phyloP scores from a whole-genome alignment of 2,797 vertebrate species.

The Chromobotia macracanthus region DNA sequence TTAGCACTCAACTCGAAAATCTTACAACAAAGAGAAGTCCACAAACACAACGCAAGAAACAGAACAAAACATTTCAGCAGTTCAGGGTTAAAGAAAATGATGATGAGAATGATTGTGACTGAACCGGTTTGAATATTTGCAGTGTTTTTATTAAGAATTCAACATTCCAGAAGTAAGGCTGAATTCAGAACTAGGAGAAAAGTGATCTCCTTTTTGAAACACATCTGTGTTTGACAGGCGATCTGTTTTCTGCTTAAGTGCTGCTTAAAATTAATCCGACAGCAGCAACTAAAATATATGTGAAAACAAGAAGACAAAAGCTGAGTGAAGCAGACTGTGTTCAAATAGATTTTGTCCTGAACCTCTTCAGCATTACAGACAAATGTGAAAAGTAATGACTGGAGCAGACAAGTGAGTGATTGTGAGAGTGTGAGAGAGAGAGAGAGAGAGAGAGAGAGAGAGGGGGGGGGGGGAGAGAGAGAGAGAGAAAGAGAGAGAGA shows the following conservation, averaged over 20 bases:
- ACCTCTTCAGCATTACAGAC: slow-evolving; percentile 47
- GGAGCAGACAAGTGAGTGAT: too few relatives aligned
- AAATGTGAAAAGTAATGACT: slow-evolving; percentile 71
- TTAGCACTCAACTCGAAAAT: not conserved
- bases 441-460: not conserved
- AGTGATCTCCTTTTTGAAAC: not conserved
- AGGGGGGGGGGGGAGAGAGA: too few relatives aligned
- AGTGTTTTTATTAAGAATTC: too few relatives aligned
- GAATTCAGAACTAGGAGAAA: too few relatives aligned
- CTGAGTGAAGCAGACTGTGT: slow-evolving; percentile 28
- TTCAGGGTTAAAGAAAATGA: too few relatives aligned
- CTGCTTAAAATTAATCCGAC: not conserved
- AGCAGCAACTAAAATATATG: slow-evolving; percentile 18
- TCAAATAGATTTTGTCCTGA: slow-evolving; percentile 32
- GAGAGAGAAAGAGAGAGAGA: too few relatives aligned
- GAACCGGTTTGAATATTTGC: not conserved
- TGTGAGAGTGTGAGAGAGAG: slow-evolving; percentile 29
- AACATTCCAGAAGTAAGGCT: too few relatives aligned
- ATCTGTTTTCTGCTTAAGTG: not conserved
- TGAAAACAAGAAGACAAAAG: slow-evolving; percentile 28
- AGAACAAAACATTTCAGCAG: slow-evolving; percentile 3
- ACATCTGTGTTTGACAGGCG: slow-evolving; percentile 29
- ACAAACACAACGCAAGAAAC: not conserved
- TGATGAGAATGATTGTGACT: not conserved
- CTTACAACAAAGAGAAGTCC: slow-evolving; percentile 12